Percentiles rank a stretch among this genome's conserved stretches.
These are phyloP conservation scores for Sciurus vulgaris DNA, from an alignment of 2,797 vertebrate species.

Conservation along the genomic window DNA sequence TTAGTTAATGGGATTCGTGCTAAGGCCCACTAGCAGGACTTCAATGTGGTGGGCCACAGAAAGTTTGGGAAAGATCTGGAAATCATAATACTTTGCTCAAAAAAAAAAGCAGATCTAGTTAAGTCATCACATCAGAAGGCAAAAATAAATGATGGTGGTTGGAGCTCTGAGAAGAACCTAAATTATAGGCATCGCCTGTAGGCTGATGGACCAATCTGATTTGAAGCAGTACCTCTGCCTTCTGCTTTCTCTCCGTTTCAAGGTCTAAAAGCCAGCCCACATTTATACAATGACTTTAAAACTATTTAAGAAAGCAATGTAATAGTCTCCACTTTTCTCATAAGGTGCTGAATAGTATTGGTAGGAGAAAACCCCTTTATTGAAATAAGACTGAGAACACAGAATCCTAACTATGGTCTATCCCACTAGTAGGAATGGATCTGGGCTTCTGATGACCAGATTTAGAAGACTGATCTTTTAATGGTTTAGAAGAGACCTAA, in stretches of 20 bases:
- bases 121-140: not conserved
- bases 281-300: slow-evolving; percentile 38
- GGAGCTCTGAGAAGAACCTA: not conserved
- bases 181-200: not conserved
- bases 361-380: not conserved
- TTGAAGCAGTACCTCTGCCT: not conserved
- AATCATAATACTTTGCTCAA: not conserved
- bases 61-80: not conserved
- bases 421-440: not conserved
- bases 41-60: not conserved
- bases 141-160: slow-evolving; percentile 10
- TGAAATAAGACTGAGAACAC: not conserved
- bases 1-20: not conserved
- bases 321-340: not conserved
- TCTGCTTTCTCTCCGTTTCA: not conserved
- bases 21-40: not conserved
- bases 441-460: not conserved
- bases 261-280: not conserved
- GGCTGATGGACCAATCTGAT: not conserved
- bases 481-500: not conserved
- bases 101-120: slow-evolving; percentile 2
- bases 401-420: not conserved
- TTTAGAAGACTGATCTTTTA: not conserved
- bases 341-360: not conserved
- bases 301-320: slow-evolving; percentile 39